A percentile compares a stretch with the other conserved stretches of the same genome.
Conservation (phyloP, 2,888 invertebrate genomes). For the Trissonchulus sp. region DNA sequence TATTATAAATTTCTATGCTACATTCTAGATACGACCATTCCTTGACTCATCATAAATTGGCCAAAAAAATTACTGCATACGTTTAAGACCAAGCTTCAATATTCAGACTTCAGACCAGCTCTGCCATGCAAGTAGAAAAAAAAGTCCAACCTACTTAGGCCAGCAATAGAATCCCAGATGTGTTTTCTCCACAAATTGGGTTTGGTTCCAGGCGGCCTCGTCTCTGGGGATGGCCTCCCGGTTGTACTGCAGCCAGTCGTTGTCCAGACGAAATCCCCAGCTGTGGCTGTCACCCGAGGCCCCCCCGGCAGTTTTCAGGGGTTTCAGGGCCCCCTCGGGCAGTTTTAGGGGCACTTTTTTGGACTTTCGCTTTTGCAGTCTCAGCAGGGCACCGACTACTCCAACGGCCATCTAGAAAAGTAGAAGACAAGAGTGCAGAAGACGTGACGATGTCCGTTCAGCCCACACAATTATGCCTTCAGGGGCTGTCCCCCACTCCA, state of each 20-base stretch:
- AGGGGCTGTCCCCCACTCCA: too few relatives aligned
- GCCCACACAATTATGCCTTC: too few relatives aligned
- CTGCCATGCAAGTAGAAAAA: too few relatives aligned
- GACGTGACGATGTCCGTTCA: too few relatives aligned
- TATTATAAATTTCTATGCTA: background rate
- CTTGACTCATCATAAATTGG: too few relatives aligned
- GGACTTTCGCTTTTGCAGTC: constrained; percentile 43
- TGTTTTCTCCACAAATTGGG: constrained; percentile 65
- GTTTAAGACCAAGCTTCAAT: too few relatives aligned
- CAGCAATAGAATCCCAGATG: constrained; percentile 61
- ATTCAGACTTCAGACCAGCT: too few relatives aligned
- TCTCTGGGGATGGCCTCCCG: constrained; percentile 61
- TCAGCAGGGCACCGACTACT: constrained; percentile 63
- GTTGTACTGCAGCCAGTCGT: constrained; percentile 69
- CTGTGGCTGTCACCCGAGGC: background rate
- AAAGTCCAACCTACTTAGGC: constrained; percentile 56
- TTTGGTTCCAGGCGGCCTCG: constrained; percentile 68
- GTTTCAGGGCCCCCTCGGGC: constrained; percentile 16
- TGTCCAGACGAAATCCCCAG: constrained; percentile 62
- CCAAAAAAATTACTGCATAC: too few relatives aligned
- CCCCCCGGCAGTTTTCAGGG: constrained; percentile 32
- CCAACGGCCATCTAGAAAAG: constrained; percentile 59
- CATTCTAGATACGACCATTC: too few relatives aligned
- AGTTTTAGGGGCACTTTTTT: constrained; percentile 18
- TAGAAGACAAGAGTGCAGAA: too few relatives aligned